Evolutionary conservation across 2,888 invertebrate genomes (phyloP), one percentile per base, ranked within the genome.

Genomic region (Drosophila imparisetae): DNA sequence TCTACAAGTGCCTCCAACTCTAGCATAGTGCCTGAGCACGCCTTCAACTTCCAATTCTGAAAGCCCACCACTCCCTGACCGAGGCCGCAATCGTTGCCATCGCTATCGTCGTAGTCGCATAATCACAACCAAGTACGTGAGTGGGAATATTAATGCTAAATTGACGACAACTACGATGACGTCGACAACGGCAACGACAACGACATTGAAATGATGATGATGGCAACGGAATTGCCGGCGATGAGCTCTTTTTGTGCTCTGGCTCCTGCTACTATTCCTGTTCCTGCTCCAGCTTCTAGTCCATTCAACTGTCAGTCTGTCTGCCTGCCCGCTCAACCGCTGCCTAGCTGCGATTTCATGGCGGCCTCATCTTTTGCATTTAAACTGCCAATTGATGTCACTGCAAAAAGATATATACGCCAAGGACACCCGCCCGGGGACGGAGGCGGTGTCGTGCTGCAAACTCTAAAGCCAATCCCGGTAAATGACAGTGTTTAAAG

Each of bases 321-420:
- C 34, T 38, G 27, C 11, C 13, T 2, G 2, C 15, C 21, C 49
- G 38, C 60, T 68, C 45, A 48, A 48, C 36, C 59, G 38, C 42
- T 49, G 36, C 27, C 72, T 78, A 72, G 70, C 88, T 83, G 83
- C 89, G 86, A 88, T 90, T 86, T 83, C 66, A 75, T 63, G 72
- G 73, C 80, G 78, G 83, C 81, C 89, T 85, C 89, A 85, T 90
- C 86, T 90, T 87, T 89, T 91, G 89, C 90, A 91, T 91, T 90
- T 90, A 90, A 91, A 92, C 91, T 92, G 90, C 83, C 91, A 92
- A 91, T 90, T 91, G 90, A 90, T 88, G 90, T 81, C 80, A 66
- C 59, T 80, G 84, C 74, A 86, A 86, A 82, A 77, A 84, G 71
- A 86, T 80, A 75, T 81, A 74, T 75, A 73, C 48, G 61, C 36